Evolutionary conservation across 2,797 vertebrate species (phyloP), one percentile per base, ranked within the genome.

Genomic region (Glyptemys insculpta): DNA sequence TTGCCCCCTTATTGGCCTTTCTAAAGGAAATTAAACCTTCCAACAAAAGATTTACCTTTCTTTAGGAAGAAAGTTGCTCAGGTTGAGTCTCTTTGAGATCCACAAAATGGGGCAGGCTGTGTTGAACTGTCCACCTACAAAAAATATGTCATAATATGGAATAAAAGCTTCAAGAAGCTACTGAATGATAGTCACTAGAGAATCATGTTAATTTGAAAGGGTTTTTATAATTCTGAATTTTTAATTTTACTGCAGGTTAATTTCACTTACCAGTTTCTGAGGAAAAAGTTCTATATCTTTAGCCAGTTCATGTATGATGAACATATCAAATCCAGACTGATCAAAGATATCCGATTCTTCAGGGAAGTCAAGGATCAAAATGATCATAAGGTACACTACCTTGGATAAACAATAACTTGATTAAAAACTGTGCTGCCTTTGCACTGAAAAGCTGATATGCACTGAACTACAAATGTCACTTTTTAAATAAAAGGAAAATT

Each of bases 231-330:
- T 79, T 94, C 86, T 96, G 12, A 90, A 76, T 95, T 83, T 56
- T 79, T 90, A 31, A 41, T 96, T 87, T 95, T 91, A 54, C 82
- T 19, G 62, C 95, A 99, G 99, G 99, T 99, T 78, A 99, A 99
- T 97, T 99, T 99, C 96, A 99, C 99, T 37, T 99, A 99, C 97
- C 99, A 99, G 92, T 99, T 99, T 98, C 98, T 99, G 96, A 99
- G 99, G 91, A 99, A 99, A 97, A 99, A 99, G 95, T 99, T 99
- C 96, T 99, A 99, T 98, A 99, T 99, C 97, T 99, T 99, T 98
- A 99, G 99, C 95, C 99, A 99, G 94, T 99, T 99, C 94, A 99
- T 99, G 99, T 99, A 99, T 57, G 99, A 99, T 82, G 99, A 99
- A 92, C 99, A 99, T 98, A 99, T 99, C 97, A 99, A 99, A 97